Conservation (phyloP, 2,797 vertebrate genomes). For the Ispidina lecontei region DNA sequence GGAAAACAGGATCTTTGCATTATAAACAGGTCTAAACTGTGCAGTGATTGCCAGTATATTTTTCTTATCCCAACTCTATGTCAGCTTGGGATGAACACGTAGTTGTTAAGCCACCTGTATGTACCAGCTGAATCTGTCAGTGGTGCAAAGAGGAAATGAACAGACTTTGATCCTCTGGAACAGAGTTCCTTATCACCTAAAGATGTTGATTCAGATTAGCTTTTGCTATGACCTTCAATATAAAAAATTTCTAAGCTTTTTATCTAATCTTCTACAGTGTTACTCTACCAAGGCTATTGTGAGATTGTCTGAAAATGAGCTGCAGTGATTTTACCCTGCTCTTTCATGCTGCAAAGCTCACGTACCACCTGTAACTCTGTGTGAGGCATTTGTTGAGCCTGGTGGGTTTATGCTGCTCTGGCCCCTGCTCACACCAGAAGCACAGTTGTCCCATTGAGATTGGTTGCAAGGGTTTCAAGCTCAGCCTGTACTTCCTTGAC, state of each 20-base stretch:
- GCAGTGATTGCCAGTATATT: constrained; percentile 22
- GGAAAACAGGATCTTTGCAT: constrained; percentile 52
- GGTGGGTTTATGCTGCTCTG: background rate
- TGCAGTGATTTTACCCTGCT: background rate
- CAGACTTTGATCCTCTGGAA: constrained; percentile 3
- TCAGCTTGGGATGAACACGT: constrained; percentile 9
- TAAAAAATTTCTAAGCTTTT: background rate
- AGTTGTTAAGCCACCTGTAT: constrained; percentile 22
- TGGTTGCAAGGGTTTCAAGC: accelerated
- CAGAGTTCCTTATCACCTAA: background rate
- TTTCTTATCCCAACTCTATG: constrained; percentile 35
- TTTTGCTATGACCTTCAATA: constrained; percentile 6
- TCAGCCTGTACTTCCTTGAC: background rate
- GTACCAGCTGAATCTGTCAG: background rate
- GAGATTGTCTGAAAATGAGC: background rate
- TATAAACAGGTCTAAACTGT: constrained; percentile 51
- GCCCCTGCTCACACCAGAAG: accelerated
- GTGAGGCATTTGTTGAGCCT: background rate
- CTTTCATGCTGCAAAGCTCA: background rate
- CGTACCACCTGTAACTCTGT: accelerated
- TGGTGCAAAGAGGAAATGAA: constrained; percentile 49
- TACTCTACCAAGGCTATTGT: background rate
- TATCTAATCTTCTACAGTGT: background rate
- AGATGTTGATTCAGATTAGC: constrained; percentile 42
- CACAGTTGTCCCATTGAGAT: background rate